phyloP scores from a whole-genome alignment of 2,113 vertebrate species.

The Oceanites oceanicus region DNA sequence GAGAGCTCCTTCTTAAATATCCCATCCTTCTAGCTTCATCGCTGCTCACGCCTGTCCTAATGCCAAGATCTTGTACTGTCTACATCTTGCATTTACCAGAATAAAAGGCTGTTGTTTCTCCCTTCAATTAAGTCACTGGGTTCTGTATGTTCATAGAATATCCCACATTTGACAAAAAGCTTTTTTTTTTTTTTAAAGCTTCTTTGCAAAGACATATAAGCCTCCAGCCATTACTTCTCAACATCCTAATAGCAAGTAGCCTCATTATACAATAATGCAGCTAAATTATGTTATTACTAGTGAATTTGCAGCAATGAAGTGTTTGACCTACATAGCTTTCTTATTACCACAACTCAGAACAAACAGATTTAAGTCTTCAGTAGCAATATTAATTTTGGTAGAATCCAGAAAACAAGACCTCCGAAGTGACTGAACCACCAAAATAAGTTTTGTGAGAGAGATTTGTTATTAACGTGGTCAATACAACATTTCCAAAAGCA shows the following conservation, averaged over 20 bases:
- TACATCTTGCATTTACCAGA: neutral
- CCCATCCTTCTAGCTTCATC: neutral
- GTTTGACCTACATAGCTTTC: conserved; percentile 34
- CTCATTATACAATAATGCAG: neutral
- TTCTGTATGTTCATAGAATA: neutral
- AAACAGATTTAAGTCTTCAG: neutral
- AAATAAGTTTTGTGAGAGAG: neutral
- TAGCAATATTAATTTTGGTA: neutral
- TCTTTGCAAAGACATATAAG: neutral
- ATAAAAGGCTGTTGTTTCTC: neutral
- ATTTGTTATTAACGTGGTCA: neutral
- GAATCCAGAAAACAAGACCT: neutral
- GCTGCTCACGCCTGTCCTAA: neutral
- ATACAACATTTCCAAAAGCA: neutral
- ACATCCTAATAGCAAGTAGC: neutral
- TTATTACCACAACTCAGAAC: neutral
- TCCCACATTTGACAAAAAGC: neutral
- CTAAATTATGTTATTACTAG: neutral
- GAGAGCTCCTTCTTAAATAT: neutral
- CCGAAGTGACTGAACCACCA: neutral
- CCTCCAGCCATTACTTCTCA: neutral
- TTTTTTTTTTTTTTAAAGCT: neutral
- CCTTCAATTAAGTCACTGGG: neutral
- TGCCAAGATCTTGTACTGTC: neutral
- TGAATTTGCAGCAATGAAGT: conserved; percentile 6